Percentiles rank a stretch among this genome's conserved stretches.
Evolutionary conservation across 2,113 vertebrate species (phyloP).

Genomic region (human (Homo sapiens)): GRCh38 chr18:44041001-44041500

Average conservation of each 20-base stretch:
- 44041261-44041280: conserved; percentile 81
- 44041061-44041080: conserved; percentile 67
- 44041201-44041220: conserved; percentile 65
- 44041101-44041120: conserved; percentile 57
- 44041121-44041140: conserved; percentile 61
- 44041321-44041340: not conserved
- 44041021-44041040: conserved; percentile 56
- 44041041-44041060: conserved; percentile 71
- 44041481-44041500: not conserved
- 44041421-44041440: not conserved
- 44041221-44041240: conserved; percentile 76
- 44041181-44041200: conserved; percentile 63
- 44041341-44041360: not conserved
- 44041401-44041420: not conserved
- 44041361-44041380: not conserved
- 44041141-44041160: conserved; percentile 33
- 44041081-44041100: conserved; percentile 36
- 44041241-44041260: conserved; percentile 42
- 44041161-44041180: conserved; percentile 67
- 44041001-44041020: conserved; percentile 76
- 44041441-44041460: not conserved
- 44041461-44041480: not conserved
- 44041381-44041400: not conserved
- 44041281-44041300: conserved; percentile 65
- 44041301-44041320: not conserved